These are phyloP conservation scores for Pogonomyrmex barbatus DNA, from an alignment of 1,140 invertebrate genomes.

Conservation along the genomic window DNA sequence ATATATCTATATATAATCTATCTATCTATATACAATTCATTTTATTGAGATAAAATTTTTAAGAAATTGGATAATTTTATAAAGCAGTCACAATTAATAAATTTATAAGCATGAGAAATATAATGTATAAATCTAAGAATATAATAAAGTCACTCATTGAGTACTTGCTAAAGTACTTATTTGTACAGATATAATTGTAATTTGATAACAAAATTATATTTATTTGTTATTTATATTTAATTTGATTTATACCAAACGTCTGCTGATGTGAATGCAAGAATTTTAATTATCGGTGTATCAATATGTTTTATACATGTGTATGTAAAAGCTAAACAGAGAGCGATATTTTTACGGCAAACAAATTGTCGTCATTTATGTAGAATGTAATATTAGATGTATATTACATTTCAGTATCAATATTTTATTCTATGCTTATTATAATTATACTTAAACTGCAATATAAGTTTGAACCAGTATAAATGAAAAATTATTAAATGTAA, in stretches of 20 bases:
- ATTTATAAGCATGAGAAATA: background rate
- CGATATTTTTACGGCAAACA: slow-evolving; percentile 44
- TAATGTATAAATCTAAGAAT: slow-evolving; percentile 27
- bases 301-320: slow-evolving; percentile 44
- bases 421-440: slow-evolving; percentile 52
- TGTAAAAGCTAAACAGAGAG: slow-evolving; percentile 13
- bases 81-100: slow-evolving; percentile 17
- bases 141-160: slow-evolving; percentile 30
- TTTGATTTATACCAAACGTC: slow-evolving; percentile 46
- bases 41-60: slow-evolving; percentile 19
- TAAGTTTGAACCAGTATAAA: background rate
- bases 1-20: background rate
- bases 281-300: slow-evolving; percentile 27
- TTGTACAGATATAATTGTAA: slow-evolving; percentile 20
- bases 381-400: slow-evolving; percentile 62
- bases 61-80: slow-evolving; percentile 37
- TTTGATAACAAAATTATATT: slow-evolving; percentile 51
- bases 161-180: background rate
- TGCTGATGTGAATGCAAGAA: background rate
- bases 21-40: background rate
- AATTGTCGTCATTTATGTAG: slow-evolving; percentile 33
- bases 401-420: slow-evolving; percentile 43
- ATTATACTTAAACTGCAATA: slow-evolving; percentile 47
- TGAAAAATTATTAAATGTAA: background rate
- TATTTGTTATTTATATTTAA: slow-evolving; percentile 40